Conservation (phyloP, 92 coral and sea anemone species). For the Nematostella vectensis region DNA sequence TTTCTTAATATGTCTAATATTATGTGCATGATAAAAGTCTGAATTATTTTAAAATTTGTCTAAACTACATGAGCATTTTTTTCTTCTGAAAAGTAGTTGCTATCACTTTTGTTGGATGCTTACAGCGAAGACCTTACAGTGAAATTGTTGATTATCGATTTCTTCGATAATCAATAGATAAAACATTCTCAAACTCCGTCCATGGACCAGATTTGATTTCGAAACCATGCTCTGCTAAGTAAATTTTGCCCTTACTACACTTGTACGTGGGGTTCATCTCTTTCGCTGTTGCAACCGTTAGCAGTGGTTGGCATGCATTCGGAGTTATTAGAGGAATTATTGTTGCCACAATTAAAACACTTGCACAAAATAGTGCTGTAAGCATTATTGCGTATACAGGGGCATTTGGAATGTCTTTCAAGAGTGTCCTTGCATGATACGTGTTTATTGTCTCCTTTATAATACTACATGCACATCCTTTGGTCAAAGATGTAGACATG, state of each 20-base stretch:
- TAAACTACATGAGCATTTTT: too few species aligned
- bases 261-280: too few species aligned
- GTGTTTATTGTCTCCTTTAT: not conserved
- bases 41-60: too few species aligned
- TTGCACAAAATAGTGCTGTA: not conserved
- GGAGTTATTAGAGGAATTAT: not conserved
- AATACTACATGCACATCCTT: not conserved
- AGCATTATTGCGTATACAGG: not conserved
- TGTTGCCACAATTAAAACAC: not conserved
- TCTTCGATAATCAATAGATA: too few species aligned
- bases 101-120: too few species aligned
- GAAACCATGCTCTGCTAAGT: not conserved
- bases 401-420: not conserved
- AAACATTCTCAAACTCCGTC: not conserved
- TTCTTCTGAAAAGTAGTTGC: too few species aligned
- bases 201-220: slow-evolving; percentile 1
- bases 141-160: too few species aligned
- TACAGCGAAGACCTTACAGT: too few species aligned
- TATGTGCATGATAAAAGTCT: too few species aligned
- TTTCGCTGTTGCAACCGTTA: not conserved
- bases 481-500: not conserved
- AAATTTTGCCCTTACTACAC: not conserved
- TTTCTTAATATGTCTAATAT: too few species aligned
- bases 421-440: not conserved
- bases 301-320: not conserved